Base-by-base conservation (phyloP, 2,113 vertebrate genomes). In the Oenanthe melanoleuca region DNA sequence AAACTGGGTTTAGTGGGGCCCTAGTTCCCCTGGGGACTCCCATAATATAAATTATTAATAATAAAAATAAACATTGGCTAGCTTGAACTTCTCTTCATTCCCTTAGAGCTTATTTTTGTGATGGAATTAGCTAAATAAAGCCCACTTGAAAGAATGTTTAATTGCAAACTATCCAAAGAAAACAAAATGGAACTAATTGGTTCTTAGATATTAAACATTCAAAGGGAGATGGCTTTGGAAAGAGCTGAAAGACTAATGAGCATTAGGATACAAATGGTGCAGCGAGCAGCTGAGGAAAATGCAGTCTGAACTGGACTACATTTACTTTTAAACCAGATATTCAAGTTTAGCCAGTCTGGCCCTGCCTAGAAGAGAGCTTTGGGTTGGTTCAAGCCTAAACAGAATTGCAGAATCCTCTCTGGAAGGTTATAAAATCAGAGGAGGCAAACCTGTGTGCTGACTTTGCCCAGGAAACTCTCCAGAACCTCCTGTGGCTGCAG, bases 21-120 rank as follows among this genome's bases (percentile, higher is more conserved):
- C 92, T 85, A 12, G 77, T 67, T 89, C 59, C 92, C 61, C 82
- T 64, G 31, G 47, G 91, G 60, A 88, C 85, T 83, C 49, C 44
- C 79, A 78, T 90, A 80, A 95, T 90, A 93, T 94, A 97, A 96
- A 96, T 97, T 94, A 96, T 95, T 97, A 97, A 96, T 95, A 95
- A 96, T 74, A 83, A 95, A 97, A 97, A 97, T 93, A 96, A 97
- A 95, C 93, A 94, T 45, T 93, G 92, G 92, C 89, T 93, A 77
- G 67, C 88, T 96, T 82, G 90, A 96, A 96, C 92, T 91, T 94
- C 55, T 92, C 75, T 71, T 92, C 85, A 49, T 97, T 96, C 92
- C 80, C 69, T 91, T n/a, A 22, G 74, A 95, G 95, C 89, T 92
- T 96, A 90, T 92, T 95, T 95, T 93, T 92, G 89, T 92, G 89